A percentile compares a stretch with the other conserved stretches of the same genome.
Evolutionary conservation across 2,888 invertebrate species (phyloP).

Genomic region (Chloromyia formosa): DNA sequence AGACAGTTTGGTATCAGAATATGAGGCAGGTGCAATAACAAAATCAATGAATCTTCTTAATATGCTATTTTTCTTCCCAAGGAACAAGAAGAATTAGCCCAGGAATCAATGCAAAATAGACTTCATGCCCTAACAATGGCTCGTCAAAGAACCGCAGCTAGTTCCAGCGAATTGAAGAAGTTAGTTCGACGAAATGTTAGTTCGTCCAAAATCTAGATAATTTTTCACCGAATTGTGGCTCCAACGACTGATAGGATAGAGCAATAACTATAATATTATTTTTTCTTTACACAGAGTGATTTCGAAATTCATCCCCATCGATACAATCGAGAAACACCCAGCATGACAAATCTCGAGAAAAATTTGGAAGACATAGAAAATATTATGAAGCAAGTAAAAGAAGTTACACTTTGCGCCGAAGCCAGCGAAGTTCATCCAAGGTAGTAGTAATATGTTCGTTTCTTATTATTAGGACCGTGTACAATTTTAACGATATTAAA

Average conservation of each 20-base stretch:
- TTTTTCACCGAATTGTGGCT: too few species aligned
- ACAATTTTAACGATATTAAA: neutral
- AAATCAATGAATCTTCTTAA: neutral
- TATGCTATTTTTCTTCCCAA: constrained; percentile 40
- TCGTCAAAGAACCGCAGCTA: constrained; percentile 51
- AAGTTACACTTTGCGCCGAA: constrained; percentile 56
- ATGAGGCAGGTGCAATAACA: constrained; percentile 44
- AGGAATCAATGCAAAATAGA: constrained; percentile 56
- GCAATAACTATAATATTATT: neutral
- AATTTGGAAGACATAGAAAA: constrained; percentile 58
- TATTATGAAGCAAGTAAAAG: constrained; percentile 60
- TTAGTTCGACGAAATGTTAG: constrained; percentile 51
- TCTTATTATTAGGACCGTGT: too few species aligned
- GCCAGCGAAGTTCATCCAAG: constrained; percentile 59
- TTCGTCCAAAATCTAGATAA: neutral
- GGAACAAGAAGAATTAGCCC: constrained; percentile 56
- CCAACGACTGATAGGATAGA: too few species aligned
- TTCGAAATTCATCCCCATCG: constrained; percentile 54
- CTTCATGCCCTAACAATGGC: constrained; percentile 55
- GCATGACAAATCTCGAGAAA: constrained; percentile 58
- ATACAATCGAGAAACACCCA: constrained; percentile 61
- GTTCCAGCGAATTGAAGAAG: constrained; percentile 47
- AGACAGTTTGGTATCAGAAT: constrained; percentile 43
- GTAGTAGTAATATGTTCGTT: constrained; percentile 50
- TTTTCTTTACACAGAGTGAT: constrained; percentile 48